phyloP scores from a whole-genome alignment of 2,888 invertebrate species.

The Oxytorus armatus region DNA sequence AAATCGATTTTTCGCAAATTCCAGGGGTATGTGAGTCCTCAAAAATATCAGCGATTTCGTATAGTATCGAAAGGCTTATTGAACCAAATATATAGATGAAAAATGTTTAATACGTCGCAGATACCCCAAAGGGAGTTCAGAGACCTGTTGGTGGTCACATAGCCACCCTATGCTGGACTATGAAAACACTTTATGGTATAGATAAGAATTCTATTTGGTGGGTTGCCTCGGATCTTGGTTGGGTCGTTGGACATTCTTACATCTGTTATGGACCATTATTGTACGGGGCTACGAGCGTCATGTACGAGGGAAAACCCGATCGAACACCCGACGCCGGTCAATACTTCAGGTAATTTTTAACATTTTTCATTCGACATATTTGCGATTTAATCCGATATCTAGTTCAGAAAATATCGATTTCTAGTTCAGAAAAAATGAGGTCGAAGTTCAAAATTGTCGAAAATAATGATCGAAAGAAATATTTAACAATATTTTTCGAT shows the following conservation, averaged over 20 bases:
- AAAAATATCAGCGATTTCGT: no score
- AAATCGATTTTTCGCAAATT: no score
- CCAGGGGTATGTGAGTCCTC: no score
- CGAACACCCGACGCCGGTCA: conserved; percentile 96
- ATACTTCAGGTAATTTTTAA: conserved; percentile 91
- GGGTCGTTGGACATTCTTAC: conserved; percentile 98
- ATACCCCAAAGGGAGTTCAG: conserved; percentile 92
- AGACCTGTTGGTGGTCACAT: conserved; percentile 96
- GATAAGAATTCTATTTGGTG: conserved; percentile 93
- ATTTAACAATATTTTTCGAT: no score
- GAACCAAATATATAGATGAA: not conserved
- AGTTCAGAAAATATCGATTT: no score
- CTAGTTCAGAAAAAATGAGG: no score
- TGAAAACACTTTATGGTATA: conserved; percentile 93
- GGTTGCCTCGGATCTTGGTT: conserved; percentile 95
- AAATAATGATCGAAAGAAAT: no score
- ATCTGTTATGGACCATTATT: conserved; percentile 96
- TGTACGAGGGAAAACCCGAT: conserved; percentile 97
- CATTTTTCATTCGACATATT: no score
- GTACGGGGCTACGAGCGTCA: conserved; percentile 91
- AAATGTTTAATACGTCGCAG: conserved; percentile 77
- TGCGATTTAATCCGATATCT: no score
- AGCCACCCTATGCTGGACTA: conserved; percentile 93
- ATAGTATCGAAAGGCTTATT: not conserved
- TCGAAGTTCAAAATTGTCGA: no score